Evolutionary conservation across 2,888 invertebrate genomes (phyloP), one percentile per base, ranked within the genome.

Genomic region (Drosophila acutilabella): DNA sequence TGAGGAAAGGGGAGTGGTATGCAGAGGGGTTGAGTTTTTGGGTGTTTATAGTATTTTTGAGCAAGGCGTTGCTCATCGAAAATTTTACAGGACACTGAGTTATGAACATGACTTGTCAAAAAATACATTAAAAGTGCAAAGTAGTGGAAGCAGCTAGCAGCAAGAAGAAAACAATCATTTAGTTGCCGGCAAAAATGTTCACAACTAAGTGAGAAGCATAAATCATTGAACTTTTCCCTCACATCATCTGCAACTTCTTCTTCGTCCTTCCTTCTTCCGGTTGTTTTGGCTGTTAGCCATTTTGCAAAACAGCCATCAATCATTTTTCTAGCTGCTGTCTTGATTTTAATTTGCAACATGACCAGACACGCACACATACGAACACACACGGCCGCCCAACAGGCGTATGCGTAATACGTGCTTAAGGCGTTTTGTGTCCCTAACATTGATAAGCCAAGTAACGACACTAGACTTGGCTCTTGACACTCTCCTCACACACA

Each of bases 101-200:
- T 88, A 86, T 86, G 86, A 88, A 86, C 86, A 86, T 86, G 86
- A 86, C 88, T 88, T 86, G 86, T 86, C 88, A 83, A 76, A 81
- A 83, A 82, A 80, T 68, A 85, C 80, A 83, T 86, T 82, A 86
- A 86, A 83, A 83, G 81, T 71, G 81, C 81, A 83, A 81, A 83
- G 72, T 78, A 82, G 79, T 82, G 79, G 59, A 62, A 73, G 58
- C 18, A 69, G 62, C 30, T 33, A 65, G 64, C 48, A 64, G 36
- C 44, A 62, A 52, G 64, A 65, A 50, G 67, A 83, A 81, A 84
- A 84, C 84, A 87, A 86, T 83, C 83, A 83, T 83, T 86, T 83
- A 83, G 83, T 73, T 71, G 69, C 66, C 73, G 69, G 54, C 68
- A 72, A 78, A 72, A 78, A 76, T 64, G 71, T 54, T 51, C 40